These are phyloP conservation scores for Gnathonemus longibarbis DNA, from an alignment of 2,113 vertebrate genomes.

Conservation along the genomic window DNA sequence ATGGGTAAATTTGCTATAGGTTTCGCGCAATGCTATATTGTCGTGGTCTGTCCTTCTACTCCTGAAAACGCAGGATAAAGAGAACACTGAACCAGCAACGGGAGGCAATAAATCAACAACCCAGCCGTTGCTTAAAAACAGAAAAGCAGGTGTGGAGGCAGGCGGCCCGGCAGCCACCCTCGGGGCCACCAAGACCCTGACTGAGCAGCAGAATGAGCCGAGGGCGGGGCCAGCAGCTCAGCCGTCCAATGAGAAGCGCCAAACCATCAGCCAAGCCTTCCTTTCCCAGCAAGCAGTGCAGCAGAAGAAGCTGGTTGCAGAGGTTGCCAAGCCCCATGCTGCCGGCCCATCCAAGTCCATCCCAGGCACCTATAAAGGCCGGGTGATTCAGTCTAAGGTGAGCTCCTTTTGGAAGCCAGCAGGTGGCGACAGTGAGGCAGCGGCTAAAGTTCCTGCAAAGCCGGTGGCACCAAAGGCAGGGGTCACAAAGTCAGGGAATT, in stretches of 20 bases:
- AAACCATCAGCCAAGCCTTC: conserved; percentile 57
- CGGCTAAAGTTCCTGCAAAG: conserved; percentile 37
- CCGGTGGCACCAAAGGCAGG: conserved; percentile 24
- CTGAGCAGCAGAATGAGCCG: conserved; percentile 16
- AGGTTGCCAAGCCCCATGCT: conserved; percentile 51
- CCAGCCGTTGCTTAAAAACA: conserved; percentile 27
- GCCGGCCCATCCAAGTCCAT: conserved; percentile 47
- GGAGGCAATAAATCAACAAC: conserved; percentile 31
- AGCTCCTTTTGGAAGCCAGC: conserved; percentile 75
- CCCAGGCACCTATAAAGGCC: conserved; percentile 77
- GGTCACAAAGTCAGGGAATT: conserved; percentile 16
- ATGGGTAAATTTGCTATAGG: not conserved
- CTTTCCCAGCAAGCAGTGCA: conserved; percentile 52
- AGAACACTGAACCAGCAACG: conserved; percentile 48
- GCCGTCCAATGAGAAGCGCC: conserved; percentile 24
- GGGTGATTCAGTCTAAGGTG: conserved; percentile 78
- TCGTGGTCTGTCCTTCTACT: not conserved
- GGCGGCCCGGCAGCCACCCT: conserved; percentile 27
- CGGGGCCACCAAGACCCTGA: conserved; percentile 18
- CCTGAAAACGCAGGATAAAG: conserved; percentile 52
- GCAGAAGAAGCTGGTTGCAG: conserved; percentile 46
- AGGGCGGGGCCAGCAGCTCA: not conserved
- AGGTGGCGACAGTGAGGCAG: conserved; percentile 16
- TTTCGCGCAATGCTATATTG: not conserved
- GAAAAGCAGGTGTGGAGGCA: not conserved